phyloP scores from a whole-genome alignment of 2,797 vertebrate species.

The Synanceia verrucosa region DNA sequence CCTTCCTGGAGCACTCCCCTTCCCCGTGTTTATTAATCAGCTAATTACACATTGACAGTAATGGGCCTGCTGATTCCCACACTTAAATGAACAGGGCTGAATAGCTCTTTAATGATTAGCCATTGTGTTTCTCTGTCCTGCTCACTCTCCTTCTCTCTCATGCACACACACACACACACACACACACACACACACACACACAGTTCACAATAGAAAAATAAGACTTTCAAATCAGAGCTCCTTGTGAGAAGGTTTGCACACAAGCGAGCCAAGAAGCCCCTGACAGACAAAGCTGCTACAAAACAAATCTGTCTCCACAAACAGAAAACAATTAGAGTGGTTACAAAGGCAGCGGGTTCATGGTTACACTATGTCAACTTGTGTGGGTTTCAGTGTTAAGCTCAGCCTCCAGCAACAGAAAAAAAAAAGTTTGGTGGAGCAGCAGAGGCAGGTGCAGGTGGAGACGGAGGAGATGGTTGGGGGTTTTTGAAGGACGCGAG shows the following conservation, averaged over 20 bases:
- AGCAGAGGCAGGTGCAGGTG: conserved; percentile 69
- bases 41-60: conserved; percentile 89
- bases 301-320: conserved; percentile 37
- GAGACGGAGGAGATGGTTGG: conserved; percentile 46
- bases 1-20: conserved; percentile 75
- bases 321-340: conserved; percentile 35
- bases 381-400: conserved; percentile 36
- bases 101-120: conserved; percentile 87
- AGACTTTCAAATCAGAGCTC: conserved; percentile 67
- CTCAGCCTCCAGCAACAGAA: conserved; percentile 48
- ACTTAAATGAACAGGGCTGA: conserved; percentile 85
- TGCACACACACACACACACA: background rate
- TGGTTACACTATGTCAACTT: conserved; percentile 35
- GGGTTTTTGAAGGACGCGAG: conserved; percentile 71
- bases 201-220: conserved; percentile 46
- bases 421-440: conserved; percentile 65
- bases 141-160: conserved; percentile 5
- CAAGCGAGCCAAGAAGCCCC: conserved; percentile 45
- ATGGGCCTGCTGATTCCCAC: conserved; percentile 86
- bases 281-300: conserved; percentile 30
- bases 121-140: conserved; percentile 73
- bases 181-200: conserved; percentile 3
- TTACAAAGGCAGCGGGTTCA: conserved; percentile 35
- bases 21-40: conserved; percentile 88
- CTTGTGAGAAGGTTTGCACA: conserved; percentile 50